Evolutionary conservation across 2,797 vertebrate genomes (phyloP).

Genomic region (Oreochromis mossambicus): DNA sequence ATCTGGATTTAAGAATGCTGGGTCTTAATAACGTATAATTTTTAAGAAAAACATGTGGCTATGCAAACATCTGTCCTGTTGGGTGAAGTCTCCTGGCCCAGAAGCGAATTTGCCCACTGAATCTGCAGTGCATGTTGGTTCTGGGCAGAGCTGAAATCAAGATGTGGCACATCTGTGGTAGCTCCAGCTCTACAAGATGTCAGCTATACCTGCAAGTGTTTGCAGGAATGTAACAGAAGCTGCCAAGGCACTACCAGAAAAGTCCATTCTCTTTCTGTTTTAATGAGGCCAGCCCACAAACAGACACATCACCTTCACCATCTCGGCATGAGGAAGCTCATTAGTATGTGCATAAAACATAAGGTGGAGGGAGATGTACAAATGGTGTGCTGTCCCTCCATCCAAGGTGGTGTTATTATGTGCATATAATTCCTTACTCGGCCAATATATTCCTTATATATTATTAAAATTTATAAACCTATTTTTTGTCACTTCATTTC

Average conservation of each 20-base stretch:
- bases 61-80: slow-evolving; percentile 25
- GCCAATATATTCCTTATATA: slow-evolving; percentile 7
- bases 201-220: slow-evolving; percentile 14
- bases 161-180: not conserved
- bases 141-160: slow-evolving; percentile 46
- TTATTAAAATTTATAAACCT: slow-evolving; percentile 18
- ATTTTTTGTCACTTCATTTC: not conserved
- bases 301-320: slow-evolving; percentile 44
- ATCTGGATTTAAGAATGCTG: not conserved
- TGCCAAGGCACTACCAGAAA: slow-evolving; percentile 20
- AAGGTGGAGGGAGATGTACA: slow-evolving; percentile 30
- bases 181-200: slow-evolving; percentile 26
- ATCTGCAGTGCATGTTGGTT: slow-evolving; percentile 27
- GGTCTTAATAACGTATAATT: not conserved
- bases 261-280: slow-evolving; percentile 22
- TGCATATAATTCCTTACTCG: slow-evolving; percentile 34
- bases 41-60: not conserved
- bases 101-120: slow-evolving; percentile 8
- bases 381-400: slow-evolving; percentile 27
- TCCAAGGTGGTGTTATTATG: slow-evolving; percentile 43
- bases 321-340: slow-evolving; percentile 31
- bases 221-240: slow-evolving; percentile 4
- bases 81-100: not conserved
- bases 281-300: slow-evolving; percentile 58
- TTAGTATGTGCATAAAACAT: slow-evolving; percentile 66